Evolutionary conservation across 2,888 invertebrate species (phyloP), one percentile per base, ranked within the genome.

Genomic region (Apodemia mormo): DNA sequence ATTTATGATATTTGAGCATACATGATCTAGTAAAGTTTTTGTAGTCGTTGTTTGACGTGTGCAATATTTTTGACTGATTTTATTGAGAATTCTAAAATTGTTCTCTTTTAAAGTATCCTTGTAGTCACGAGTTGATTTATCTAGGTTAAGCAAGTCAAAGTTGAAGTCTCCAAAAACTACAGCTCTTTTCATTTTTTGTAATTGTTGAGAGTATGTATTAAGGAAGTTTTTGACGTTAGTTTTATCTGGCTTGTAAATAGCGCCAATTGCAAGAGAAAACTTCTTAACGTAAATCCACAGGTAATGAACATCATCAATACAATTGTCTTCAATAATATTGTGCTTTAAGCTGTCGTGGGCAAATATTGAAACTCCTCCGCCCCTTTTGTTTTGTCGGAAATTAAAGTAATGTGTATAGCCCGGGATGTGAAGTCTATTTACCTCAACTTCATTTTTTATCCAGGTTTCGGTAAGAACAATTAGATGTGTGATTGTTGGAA

Each of bases 331-430:
- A 33, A 74, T 58, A 1, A 77, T 6, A n/a, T 66, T 71, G 37
- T 77, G 76, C 65, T 76, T 74, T 2, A 77, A 8, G 37, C 67
- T 72, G 33, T 78, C 72, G 49, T 77, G 71, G 10, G 70, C 75
- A 66, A 70, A 78, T 2, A 78, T 76, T 1, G 76, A 78, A 2
- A 77, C 77, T 7, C 78, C 78, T 29, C 77, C 77, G 9, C 77
- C 78, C 67, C 70, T 73, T 4, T 29, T 66, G 7, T 74, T 66
- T 30, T 7, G 4, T 71, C 78, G 75, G 45, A 66, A 76, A 64
- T 77, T 75, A 43, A 65, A 76, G n/a, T 76, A 76, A n/a, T 78
- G 78, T 2, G 74, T 73, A 68, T 76, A 78, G 3, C 64, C 12
- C 12, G 74, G 70, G 10, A 77, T 33, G 10, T 70, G 43, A 0